Conservation (phyloP, 1,140 invertebrate species). For the Solenopsis invicta region DNA sequence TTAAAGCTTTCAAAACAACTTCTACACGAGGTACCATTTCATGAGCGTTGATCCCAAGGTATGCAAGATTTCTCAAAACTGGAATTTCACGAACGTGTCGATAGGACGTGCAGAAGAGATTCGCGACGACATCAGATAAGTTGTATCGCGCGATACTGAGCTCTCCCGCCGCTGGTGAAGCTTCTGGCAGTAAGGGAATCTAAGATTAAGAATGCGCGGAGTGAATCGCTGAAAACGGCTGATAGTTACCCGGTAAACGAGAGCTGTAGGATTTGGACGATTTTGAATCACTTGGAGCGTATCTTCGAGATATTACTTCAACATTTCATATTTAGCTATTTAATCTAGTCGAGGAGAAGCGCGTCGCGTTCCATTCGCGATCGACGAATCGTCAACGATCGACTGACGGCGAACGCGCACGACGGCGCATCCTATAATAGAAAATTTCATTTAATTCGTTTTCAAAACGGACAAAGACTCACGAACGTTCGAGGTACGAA, state of each 20-base stretch:
- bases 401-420: conserved; percentile 23
- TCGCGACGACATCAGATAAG: conserved; percentile 3
- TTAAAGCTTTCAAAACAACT: background rate
- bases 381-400: background rate
- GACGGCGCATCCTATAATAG: background rate
- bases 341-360: conserved; percentile 34
- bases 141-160: conserved; percentile 1
- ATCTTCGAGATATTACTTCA: conserved; percentile 49
- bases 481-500: conserved; percentile 48
- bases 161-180: conserved; percentile 19
- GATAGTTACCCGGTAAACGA: conserved; percentile 49
- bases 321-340: conserved; percentile 48
- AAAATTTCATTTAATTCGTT: conserved; percentile 43
- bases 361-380: conserved; percentile 11
- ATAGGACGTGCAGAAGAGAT: conserved; percentile 1
- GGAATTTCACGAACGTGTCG: conserved; percentile 8
- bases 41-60: conserved; percentile 68
- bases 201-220: conserved; percentile 30
- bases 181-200: conserved; percentile 46
- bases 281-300: conserved; percentile 44
- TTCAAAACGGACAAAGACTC: conserved; percentile 30
- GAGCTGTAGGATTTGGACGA: conserved; percentile 20
- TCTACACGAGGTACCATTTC: conserved; percentile 41
- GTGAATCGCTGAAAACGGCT: conserved; percentile 12
- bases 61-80: conserved; percentile 50